Percentiles rank a stretch among this genome's conserved stretches.
phyloP scores from a whole-genome alignment of 2,888 invertebrate genomes.

The Idaea aversata region DNA sequence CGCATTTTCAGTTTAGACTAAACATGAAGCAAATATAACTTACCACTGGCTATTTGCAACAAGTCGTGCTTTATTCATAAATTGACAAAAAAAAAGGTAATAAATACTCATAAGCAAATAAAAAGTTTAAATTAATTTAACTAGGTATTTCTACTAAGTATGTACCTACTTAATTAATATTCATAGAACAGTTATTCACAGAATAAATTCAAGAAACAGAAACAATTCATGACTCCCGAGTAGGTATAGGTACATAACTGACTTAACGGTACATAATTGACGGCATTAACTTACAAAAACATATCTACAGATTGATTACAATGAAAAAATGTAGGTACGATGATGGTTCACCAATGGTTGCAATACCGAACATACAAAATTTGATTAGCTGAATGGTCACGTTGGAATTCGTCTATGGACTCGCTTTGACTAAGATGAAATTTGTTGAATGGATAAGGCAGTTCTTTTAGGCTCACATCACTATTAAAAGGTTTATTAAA shows the following conservation, averaged over 20 bases:
- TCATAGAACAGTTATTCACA: not conserved
- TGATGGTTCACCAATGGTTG: slow-evolving; percentile 52
- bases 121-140: no score
- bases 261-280: slow-evolving; percentile 74
- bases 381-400: slow-evolving; percentile 79
- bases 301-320: slow-evolving; percentile 23
- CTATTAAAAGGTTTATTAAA: no score
- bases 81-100: no score
- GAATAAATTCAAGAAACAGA: slow-evolving; percentile 27
- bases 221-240: slow-evolving; percentile 31
- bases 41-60: no score
- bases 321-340: slow-evolving; percentile 21
- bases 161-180: not conserved
- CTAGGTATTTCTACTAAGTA: not conserved
- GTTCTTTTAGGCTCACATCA: slow-evolving; percentile 3
- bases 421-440: slow-evolving; percentile 33
- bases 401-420: slow-evolving; percentile 71
- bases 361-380: slow-evolving; percentile 79
- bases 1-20: no score
- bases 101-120: no score
- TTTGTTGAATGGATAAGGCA: slow-evolving; percentile 44
- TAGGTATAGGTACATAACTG: slow-evolving; percentile 21
- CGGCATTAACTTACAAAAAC: slow-evolving; percentile 61
- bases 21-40: no score
- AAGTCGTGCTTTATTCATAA: no score